phyloP scores from a whole-genome alignment of 2,888 invertebrate genomes.

The Rhingia rostrata region DNA sequence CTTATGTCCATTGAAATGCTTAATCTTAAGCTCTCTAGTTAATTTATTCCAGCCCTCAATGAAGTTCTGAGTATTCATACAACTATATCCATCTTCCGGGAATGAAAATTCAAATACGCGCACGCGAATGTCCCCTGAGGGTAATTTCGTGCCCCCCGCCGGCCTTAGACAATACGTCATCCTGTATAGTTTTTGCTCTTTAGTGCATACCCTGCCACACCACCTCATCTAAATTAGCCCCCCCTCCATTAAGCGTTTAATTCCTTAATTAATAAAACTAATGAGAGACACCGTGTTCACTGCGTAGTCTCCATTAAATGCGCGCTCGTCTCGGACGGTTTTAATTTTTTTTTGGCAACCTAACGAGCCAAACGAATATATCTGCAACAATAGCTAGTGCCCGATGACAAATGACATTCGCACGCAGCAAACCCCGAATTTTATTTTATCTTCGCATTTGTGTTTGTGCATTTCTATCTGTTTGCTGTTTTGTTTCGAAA shows the following conservation, averaged over 20 bases:
- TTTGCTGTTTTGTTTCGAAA: conserved; percentile 3
- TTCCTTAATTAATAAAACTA: conserved; percentile 74
- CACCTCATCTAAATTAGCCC: conserved; percentile 57
- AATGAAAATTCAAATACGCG: conserved; percentile 49
- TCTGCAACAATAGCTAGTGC: conserved; percentile 62
- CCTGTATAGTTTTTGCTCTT: conserved; percentile 4
- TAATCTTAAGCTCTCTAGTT: conserved; percentile 34
- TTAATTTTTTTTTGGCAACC: conserved; percentile 51
- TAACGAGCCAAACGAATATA: conserved; percentile 68
- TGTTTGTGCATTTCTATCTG: neutral
- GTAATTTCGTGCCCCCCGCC: conserved; percentile 31
- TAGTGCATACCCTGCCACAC: conserved; percentile 3
- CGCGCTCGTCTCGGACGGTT: conserved; percentile 1
- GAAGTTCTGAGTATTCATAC: conserved; percentile 6
- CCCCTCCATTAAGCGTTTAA: conserved; percentile 53
- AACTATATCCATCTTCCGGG: conserved; percentile 22
- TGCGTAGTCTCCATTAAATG: conserved; percentile 67
- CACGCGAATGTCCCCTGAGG: conserved; percentile 31
- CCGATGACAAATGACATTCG: conserved; percentile 68
- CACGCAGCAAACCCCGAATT: conserved; percentile 33
- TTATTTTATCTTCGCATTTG: conserved; percentile 14
- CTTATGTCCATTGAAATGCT: conserved; percentile 55
- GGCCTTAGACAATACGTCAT: conserved; percentile 67
- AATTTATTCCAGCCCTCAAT: conserved; percentile 63
- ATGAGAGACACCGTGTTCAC: conserved; percentile 71